Conservation (phyloP, 2,888 invertebrate species). For the Drosophila multiciliata region DNA sequence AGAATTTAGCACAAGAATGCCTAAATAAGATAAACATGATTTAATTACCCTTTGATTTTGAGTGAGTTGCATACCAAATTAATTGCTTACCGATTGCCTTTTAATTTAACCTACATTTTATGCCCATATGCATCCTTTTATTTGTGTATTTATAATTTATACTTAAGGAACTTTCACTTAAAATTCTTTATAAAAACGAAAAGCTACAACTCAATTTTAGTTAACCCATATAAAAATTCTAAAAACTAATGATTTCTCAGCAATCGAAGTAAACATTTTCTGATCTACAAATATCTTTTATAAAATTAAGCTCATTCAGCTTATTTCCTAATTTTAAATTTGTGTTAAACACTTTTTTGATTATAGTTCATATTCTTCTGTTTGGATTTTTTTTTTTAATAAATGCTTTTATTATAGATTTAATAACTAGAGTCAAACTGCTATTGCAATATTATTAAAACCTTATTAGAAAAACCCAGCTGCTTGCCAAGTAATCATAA, state of each 20-base stretch:
- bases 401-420: background rate
- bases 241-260: background rate
- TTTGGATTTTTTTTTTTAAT: background rate
- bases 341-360: background rate
- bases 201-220: background rate
- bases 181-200: background rate
- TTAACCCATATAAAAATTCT: background rate
- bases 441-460: background rate
- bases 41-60: slow-evolving; percentile 29
- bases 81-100: slow-evolving; percentile 49
- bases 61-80: slow-evolving; percentile 38
- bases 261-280: background rate
- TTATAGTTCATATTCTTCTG: background rate
- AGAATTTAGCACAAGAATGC: slow-evolving; percentile 53
- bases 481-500: background rate
- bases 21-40: slow-evolving; percentile 42
- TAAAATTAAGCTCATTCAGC: background rate
- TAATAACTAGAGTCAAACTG: background rate
- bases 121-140: background rate
- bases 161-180: background rate
- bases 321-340: background rate
- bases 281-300: background rate
- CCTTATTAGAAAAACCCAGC: background rate
- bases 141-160: background rate
- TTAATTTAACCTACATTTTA: slow-evolving; percentile 38